Percentiles rank a stretch among this genome's conserved stretches.
These are phyloP conservation scores for Drosophila birchii DNA, from an alignment of 2,888 invertebrate species.

Conservation along the genomic window DNA sequence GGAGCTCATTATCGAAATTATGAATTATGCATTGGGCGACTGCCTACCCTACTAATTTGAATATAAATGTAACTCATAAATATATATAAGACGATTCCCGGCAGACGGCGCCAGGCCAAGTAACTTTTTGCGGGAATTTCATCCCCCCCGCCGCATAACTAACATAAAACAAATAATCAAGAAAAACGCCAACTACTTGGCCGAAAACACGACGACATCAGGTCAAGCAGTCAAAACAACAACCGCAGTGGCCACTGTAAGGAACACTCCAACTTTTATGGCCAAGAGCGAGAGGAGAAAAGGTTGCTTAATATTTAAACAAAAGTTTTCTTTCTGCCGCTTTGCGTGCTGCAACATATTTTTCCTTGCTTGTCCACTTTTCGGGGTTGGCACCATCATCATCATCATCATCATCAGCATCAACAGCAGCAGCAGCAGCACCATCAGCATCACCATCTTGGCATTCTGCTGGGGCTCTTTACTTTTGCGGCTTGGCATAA, in stretches of 20 bases:
- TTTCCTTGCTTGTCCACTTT: constrained; percentile 25
- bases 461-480: constrained; percentile 29
- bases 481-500: constrained; percentile 47
- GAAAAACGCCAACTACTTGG: constrained; percentile 43
- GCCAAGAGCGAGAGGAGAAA: constrained; percentile 12
- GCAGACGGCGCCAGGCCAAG: constrained; percentile 40
- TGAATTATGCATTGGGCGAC: constrained; percentile 59
- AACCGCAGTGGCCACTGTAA: constrained; percentile 30
- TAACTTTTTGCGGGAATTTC: constrained; percentile 27
- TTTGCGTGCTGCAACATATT: constrained; percentile 37
- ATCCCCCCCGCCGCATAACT: constrained; percentile 21
- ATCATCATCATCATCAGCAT: constrained; percentile 3
- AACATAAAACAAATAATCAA: constrained; percentile 48
- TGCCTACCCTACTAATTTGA: constrained; percentile 56
- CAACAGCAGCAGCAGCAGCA: constrained; percentile 2
- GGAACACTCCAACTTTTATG: constrained; percentile 53
- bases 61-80: constrained; percentile 65
- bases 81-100: constrained; percentile 46
- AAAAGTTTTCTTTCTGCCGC: constrained; percentile 31
- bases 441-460: constrained; percentile 15
- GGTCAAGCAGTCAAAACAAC: constrained; percentile 42
- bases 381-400: constrained; percentile 21
- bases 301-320: constrained; percentile 59
- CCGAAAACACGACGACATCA: constrained; percentile 38
- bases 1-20: constrained; percentile 62